Base-by-base conservation (phyloP, 2,113 vertebrate species). In the Psittacara wagleri region DNA sequence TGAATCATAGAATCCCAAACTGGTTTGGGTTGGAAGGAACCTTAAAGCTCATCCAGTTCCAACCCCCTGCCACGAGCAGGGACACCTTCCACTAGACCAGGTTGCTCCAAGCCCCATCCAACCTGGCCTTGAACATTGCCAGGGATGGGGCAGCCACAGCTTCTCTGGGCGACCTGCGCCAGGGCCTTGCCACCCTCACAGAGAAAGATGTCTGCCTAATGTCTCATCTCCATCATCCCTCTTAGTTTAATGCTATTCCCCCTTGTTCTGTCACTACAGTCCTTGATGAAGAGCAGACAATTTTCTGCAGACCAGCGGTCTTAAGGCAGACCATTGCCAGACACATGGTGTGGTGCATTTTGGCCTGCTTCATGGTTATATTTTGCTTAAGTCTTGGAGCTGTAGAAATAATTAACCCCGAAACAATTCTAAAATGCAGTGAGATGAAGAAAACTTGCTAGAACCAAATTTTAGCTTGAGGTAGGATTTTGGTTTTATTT, bases 21-120 rank as follows among this genome's bases (percentile, higher is more conserved):
- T n/a, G 57, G 22, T 59, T 59, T n/a, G 33, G 22, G 9, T 35
- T 59, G 13, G 57, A 9, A 59, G 57, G 33, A 9, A 23, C 33
- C 33, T 35, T 35, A 35, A 59, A 59, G 57, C 33, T 59, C 57
- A 10, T n/a, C 33, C 9, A 24, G 33, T 35, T 24, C 22, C 33
- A 59, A 10, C 6, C 20, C 13, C 13, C 3, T 23, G 33, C 13
- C 13, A 23, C 1, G 1, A 4, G 13, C 20, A 59, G 33, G 13
- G 57, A 14, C 57, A 16, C 33, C 33, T 59, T 23, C 33, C 13
- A n/a, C 57, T 13, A n/a, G 57, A 59, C 13, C 13, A 59, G 20
- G 20, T n/a, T 59, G 33, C 20, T n/a, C 33, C 55, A 59, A 59
- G 54, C 31, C 31, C 54, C 12, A 5, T 57, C 55, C 31, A 33